Percentiles rank a stretch among this genome's conserved stretches.
These are phyloP conservation scores for Machaerirhynchus nigripectus DNA, from an alignment of 2,113 vertebrate genomes.

Conservation along the genomic window DNA sequence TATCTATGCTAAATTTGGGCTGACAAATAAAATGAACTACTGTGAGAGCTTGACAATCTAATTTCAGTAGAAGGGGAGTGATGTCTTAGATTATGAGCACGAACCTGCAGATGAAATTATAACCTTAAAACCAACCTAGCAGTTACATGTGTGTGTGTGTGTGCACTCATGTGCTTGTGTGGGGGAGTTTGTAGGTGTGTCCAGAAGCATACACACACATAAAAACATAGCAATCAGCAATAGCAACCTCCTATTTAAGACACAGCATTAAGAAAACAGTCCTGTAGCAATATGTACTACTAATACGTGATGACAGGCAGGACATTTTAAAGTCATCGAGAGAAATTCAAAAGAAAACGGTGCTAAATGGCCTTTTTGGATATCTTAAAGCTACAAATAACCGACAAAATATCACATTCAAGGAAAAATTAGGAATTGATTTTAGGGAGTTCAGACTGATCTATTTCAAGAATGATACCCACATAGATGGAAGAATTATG, in stretches of 20 bases:
- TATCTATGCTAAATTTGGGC: background rate
- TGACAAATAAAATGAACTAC: background rate
- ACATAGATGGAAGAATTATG: background rate
- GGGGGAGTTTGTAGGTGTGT: background rate
- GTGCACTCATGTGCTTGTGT: background rate
- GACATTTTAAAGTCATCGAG: background rate
- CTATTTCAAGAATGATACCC: background rate
- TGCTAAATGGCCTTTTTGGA: background rate
- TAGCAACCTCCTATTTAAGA: background rate
- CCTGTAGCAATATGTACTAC: background rate
- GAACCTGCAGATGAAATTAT: constrained; percentile 23
- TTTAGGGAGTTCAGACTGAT: background rate
- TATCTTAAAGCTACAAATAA: background rate
- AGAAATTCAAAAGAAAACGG: background rate
- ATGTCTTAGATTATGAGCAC: constrained; percentile 14
- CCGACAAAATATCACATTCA: background rate
- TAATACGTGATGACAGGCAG: background rate
- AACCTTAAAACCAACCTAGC: background rate
- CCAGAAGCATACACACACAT: background rate
- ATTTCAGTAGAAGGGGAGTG: constrained; percentile 7
- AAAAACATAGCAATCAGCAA: background rate
- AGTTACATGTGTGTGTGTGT: background rate
- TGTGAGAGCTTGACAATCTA: background rate
- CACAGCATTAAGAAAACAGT: background rate
- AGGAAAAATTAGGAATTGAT: background rate